Percentiles rank a stretch among this genome's conserved stretches.
Conservation (phyloP, 2,113 vertebrate species). For the Turdus rufiventris region DNA sequence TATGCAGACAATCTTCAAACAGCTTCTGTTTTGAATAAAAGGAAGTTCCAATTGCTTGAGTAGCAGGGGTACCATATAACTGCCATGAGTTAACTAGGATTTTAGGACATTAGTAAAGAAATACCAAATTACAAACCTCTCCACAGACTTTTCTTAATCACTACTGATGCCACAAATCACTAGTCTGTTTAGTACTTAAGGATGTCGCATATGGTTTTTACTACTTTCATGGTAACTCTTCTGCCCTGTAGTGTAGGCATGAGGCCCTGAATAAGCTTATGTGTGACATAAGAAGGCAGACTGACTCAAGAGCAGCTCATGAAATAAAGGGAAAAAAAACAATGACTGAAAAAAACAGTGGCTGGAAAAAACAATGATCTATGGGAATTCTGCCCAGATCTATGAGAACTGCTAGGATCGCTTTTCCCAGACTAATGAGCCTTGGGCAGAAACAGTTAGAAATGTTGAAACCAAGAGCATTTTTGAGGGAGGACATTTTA, state of each 20-base stretch:
- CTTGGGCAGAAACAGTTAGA: slow-evolving; percentile 4
- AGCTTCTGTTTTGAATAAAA: not conserved
- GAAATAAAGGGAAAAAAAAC: not conserved
- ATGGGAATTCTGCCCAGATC: slow-evolving; percentile 10
- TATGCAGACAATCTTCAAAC: not conserved
- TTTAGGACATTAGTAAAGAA: not conserved
- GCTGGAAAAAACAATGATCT: slow-evolving; percentile 24
- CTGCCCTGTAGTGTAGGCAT: not conserved
- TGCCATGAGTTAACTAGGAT: not conserved
- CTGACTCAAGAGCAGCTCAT: not conserved
- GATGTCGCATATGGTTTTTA: not conserved
- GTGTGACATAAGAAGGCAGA: not conserved
- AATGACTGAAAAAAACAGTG: not conserved
- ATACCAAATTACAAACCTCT: not conserved
- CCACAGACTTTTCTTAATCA: not conserved
- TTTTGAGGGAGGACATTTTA: slow-evolving; percentile 46
- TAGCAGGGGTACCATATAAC: not conserved
- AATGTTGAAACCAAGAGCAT: slow-evolving; percentile 54
- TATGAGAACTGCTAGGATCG: not conserved
- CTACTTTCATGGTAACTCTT: not conserved
- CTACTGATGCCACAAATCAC: not conserved
- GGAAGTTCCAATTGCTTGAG: not conserved
- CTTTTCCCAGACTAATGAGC: slow-evolving; percentile 35
- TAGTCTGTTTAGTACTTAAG: not conserved
- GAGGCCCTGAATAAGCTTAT: not conserved